Evolutionary conservation across 2,797 vertebrate species (phyloP), one percentile per base, ranked within the genome.

Genomic region (Aeoliscus strigatus): DNA sequence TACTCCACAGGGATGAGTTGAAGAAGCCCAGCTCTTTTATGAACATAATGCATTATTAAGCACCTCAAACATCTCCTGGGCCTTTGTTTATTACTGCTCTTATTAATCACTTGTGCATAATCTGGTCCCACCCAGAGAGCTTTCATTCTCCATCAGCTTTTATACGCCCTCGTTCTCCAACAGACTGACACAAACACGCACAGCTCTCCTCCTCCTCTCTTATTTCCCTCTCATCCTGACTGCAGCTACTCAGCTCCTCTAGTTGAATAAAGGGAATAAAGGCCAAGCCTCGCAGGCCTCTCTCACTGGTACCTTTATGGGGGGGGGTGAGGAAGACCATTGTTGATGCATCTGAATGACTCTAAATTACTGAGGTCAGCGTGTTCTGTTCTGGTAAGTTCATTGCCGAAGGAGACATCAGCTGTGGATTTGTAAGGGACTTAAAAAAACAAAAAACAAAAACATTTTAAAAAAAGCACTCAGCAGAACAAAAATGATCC

Each of bases 21-120:
- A 74, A 76, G 71, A 82, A 79, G 81, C 83, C 66, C 51, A 16
- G 79, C 80, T 87, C 86, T 86, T 87, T 89, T 89, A 89, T 88
- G 87, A 89, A 86, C 83, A 88, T 89, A 85, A 89, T 90, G 87
- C 87, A 90, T 90, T 90, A 90, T 90, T 90, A 90, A 90, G 83
- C 86, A 90, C 82, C 86, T 89, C 86, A 87, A 89, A 88, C 85
- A 88, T 90, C 87, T 89, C 88, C 86, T 89, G 88, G 89, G 88
- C 84, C 82, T 88, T 81, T 88, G 87, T 90, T 90, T 90, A 90
- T 90, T 89, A 88, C 84, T 88, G 86, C 85, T 85, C 87, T 90
- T 90, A 89, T 89, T 90, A 90, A 90, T 90, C 89, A 89, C 83
- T 83, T 80, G 79, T 78, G 86, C 86, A 87, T 87, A 87, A 88